Evolutionary conservation across 2,113 vertebrate species (phyloP).

Genomic region (Dascyllus trimaculatus): DNA sequence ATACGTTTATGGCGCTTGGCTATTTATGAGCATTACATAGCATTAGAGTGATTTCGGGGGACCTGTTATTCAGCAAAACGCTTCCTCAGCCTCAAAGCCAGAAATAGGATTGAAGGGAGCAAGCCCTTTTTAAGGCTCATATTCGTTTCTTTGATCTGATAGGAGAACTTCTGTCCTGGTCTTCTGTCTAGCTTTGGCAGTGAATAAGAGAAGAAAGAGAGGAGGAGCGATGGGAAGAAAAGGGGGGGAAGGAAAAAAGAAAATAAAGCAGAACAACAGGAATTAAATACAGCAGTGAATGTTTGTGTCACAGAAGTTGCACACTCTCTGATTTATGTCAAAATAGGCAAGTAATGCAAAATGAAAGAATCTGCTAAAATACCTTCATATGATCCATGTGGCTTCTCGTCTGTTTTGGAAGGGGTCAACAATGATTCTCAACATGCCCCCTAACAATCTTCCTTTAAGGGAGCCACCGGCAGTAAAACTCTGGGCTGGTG

Average conservation of each 20-base stretch:
- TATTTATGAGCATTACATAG: slow-evolving; percentile 54
- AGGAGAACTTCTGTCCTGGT: slow-evolving; percentile 36
- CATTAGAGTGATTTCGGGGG: slow-evolving; percentile 46
- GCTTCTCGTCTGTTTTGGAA: slow-evolving; percentile 24
- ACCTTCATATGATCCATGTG: slow-evolving; percentile 20
- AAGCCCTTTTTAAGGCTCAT: slow-evolving; percentile 54
- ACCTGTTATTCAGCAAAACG: slow-evolving; percentile 58
- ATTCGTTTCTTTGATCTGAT: slow-evolving; percentile 64
- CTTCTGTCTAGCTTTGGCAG: slow-evolving; percentile 23
- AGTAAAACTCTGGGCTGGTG: slow-evolving; percentile 61
- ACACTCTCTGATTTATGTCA: not conserved
- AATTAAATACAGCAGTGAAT: not conserved
- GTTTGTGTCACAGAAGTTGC: not conserved
- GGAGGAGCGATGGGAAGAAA: not conserved
- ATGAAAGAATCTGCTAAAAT: not conserved
- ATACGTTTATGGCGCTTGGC: slow-evolving; percentile 34
- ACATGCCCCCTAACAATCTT: slow-evolving; percentile 62
- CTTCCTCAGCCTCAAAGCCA: slow-evolving; percentile 50
- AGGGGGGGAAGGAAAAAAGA: no score
- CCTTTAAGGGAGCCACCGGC: slow-evolving; percentile 67
- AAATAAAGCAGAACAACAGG: slow-evolving; percentile 4
- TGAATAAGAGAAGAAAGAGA: not conserved
- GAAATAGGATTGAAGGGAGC: slow-evolving; percentile 46
- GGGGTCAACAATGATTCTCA: slow-evolving; percentile 53
- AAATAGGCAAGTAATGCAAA: not conserved